These are phyloP conservation scores for Rhinopithecus roxellana DNA, from an alignment of 2,113 vertebrate genomes.

Conservation along the genomic window DNA sequence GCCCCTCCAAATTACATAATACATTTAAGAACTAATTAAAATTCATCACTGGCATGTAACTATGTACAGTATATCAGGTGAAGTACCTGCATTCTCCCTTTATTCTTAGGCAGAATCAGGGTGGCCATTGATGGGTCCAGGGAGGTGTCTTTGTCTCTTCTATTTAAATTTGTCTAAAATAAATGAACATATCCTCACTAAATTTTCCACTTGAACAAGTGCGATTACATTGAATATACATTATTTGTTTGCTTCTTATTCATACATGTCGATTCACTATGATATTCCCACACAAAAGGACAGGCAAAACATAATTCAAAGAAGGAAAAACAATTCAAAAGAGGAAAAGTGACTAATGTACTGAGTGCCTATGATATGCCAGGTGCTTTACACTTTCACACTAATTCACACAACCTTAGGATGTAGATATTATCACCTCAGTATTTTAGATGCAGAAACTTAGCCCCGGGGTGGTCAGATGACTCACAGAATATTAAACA, in stretches of 20 bases:
- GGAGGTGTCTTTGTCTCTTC: conserved; percentile 13
- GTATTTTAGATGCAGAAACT: neutral
- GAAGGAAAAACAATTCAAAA: neutral
- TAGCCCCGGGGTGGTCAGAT: neutral
- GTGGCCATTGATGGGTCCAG: neutral
- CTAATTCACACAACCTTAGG: neutral
- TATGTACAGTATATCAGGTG: neutral
- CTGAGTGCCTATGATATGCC: neutral
- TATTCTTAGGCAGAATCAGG: conserved; percentile 27
- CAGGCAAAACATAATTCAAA: neutral
- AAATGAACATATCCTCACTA: conserved; percentile 37
- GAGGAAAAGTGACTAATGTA: neutral
- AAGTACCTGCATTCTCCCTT: conserved; percentile 57
- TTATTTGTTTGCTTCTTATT: neutral
- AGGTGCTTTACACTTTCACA: neutral
- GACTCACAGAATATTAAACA: neutral
- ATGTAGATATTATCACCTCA: neutral
- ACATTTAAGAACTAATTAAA: neutral
- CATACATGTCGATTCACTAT: neutral
- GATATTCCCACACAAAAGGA: neutral
- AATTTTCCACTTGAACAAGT: neutral
- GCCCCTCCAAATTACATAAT: neutral
- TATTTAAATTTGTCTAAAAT: conserved; percentile 24
- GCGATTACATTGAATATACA: neutral
- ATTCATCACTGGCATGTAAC: neutral